phyloP scores from a whole-genome alignment of 2,113 vertebrate species.

The Strigops habroptila region DNA sequence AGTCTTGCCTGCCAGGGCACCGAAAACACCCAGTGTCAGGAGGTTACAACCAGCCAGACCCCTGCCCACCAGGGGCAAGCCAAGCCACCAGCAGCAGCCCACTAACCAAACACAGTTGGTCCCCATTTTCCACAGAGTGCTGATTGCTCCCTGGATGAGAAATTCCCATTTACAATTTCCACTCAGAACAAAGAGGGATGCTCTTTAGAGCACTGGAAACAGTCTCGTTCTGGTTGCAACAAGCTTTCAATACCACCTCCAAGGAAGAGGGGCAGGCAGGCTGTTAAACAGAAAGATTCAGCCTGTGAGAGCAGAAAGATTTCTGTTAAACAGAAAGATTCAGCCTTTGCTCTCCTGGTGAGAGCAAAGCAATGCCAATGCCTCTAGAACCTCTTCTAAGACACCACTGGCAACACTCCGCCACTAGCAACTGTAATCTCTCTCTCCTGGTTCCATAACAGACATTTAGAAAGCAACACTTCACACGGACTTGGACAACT shows the following conservation, averaged over 20 bases:
- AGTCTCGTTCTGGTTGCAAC: slow-evolving; percentile 1
- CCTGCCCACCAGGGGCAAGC: neutral
- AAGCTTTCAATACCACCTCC: neutral
- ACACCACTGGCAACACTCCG: neutral
- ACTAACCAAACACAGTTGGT: neutral
- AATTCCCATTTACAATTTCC: slow-evolving; percentile 34
- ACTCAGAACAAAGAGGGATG: slow-evolving; percentile 16
- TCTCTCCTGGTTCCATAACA: fast-evolving
- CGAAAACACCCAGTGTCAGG: neutral
- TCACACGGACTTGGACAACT: neutral
- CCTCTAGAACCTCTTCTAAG: neutral
- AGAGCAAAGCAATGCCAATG: neutral
- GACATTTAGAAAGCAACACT: neutral
- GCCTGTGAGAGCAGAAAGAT: no score
- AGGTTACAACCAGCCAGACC: neutral
- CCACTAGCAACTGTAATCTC: neutral
- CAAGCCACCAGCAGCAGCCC: neutral
- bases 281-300: neutral
- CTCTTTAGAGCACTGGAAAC: slow-evolving; percentile 26
- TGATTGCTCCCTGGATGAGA: neutral
- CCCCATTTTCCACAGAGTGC: neutral
- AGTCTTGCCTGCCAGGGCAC: neutral
- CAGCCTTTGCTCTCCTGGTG: no score
- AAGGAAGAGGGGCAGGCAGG: slow-evolving; percentile 2
- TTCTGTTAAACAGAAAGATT: no score